phyloP scores from a whole-genome alignment of 2,113 vertebrate species.

The Dascyllus trimaculatus region DNA sequence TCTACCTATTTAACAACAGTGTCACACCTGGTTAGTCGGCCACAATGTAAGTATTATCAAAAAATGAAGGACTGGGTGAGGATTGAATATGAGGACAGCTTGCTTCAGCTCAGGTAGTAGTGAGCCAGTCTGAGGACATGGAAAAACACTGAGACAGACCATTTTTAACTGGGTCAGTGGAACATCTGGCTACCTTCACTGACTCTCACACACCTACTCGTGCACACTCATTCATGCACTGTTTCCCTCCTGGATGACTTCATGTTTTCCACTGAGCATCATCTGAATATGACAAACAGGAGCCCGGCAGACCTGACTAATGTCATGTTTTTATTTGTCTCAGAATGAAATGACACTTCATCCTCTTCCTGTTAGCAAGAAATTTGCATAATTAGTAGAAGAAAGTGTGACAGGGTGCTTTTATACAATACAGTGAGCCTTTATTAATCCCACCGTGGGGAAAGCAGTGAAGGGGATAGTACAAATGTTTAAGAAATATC shows the following conservation, averaged over 20 bases:
- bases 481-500: no score
- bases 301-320: no score
- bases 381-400: no score
- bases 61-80: background rate
- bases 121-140: background rate
- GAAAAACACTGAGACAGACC: background rate
- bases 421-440: no score
- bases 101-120: background rate
- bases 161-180: background rate
- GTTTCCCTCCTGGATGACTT: constrained; percentile 7
- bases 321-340: no score
- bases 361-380: no score
- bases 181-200: constrained; percentile 25
- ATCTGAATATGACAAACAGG: constrained; percentile 10
- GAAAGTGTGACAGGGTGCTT: no score
- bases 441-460: no score
- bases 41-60: background rate
- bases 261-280: constrained; percentile 20
- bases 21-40: no score
- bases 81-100: background rate
- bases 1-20: no score
- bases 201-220: background rate
- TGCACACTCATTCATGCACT: background rate
- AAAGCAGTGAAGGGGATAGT: no score
- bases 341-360: no score